Evolutionary conservation across 2,888 invertebrate genomes (phyloP).

Genomic region (Laspeyria flexula): DNA sequence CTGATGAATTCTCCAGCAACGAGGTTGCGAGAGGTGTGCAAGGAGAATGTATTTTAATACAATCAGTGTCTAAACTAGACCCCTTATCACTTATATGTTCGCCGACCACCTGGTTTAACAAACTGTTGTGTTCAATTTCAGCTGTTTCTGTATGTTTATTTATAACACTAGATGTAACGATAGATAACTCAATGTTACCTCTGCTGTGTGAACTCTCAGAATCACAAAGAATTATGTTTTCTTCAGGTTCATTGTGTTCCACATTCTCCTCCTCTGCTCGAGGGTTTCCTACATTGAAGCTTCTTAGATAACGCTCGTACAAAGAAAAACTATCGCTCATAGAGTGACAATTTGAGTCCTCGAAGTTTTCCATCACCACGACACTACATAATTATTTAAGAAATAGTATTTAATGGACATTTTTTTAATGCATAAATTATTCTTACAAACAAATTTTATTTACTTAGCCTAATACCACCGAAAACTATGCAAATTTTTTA

Average conservation of each 20-base stretch:
- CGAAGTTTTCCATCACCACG: conserved; percentile 79
- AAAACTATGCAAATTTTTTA: conserved; percentile 2
- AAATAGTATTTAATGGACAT: conserved; percentile 17
- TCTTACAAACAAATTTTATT: not conserved
- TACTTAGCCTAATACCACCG: not conserved
- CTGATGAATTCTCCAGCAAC: conserved; percentile 64
- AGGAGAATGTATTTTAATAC: conserved; percentile 63
- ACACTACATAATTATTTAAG: conserved; percentile 51
- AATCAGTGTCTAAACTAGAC: conserved; percentile 59
- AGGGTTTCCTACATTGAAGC: conserved; percentile 74
- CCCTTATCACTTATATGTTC: conserved; percentile 59
- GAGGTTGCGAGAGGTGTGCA: conserved; percentile 62
- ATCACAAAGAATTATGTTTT: conserved; percentile 54
- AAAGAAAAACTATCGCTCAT: conserved; percentile 80
- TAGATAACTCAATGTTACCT: conserved; percentile 72
- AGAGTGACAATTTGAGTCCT: conserved; percentile 79
- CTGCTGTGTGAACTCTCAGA: conserved; percentile 63
- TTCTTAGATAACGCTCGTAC: conserved; percentile 79
- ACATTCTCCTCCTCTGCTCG: conserved; percentile 55
- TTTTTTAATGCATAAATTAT: not conserved
- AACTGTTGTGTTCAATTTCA: conserved; percentile 55
- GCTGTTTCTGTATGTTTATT: conserved; percentile 61
- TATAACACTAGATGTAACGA: conserved; percentile 55
- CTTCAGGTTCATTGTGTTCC: conserved; percentile 43
- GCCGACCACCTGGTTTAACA: conserved; percentile 50